phyloP scores from a whole-genome alignment of 2,888 invertebrate genomes.

The Drosophila mettleri region DNA sequence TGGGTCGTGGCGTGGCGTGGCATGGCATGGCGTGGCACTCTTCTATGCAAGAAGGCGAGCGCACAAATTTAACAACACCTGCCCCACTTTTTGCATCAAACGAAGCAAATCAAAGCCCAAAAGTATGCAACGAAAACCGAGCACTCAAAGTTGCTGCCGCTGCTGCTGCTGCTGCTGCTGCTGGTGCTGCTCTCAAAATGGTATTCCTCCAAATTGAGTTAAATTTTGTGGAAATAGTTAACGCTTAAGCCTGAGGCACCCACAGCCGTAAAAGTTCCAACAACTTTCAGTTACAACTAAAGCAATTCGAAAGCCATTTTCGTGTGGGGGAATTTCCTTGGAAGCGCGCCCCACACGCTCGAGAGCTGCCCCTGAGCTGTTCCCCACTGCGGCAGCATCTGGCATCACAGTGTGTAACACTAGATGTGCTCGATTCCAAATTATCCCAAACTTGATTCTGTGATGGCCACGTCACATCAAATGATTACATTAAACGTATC shows the following conservation, averaged over 20 bases:
- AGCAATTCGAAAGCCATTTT: slow-evolving; percentile 56
- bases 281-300: slow-evolving; percentile 53
- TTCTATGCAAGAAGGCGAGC: slow-evolving; percentile 12
- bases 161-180: slow-evolving; percentile 11
- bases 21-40: slow-evolving; percentile 1
- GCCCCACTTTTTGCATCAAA: slow-evolving; percentile 23
- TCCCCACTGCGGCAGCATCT: slow-evolving; percentile 3
- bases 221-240: slow-evolving; percentile 46
- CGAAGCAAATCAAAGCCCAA: slow-evolving; percentile 54
- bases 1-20: background rate
- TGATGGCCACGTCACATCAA: background rate
- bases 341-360: slow-evolving; percentile 7
- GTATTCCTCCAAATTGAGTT: slow-evolving; percentile 49
- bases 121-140: slow-evolving; percentile 57
- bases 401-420: slow-evolving; percentile 5
- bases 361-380: background rate
- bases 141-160: slow-evolving; percentile 24
- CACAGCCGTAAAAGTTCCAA: slow-evolving; percentile 10
- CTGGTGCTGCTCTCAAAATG: slow-evolving; percentile 16
- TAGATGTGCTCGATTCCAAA: slow-evolving; percentile 1
- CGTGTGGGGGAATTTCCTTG: slow-evolving; percentile 8
- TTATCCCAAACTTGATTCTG: background rate
- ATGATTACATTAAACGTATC: background rate
- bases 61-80: slow-evolving; percentile 16
- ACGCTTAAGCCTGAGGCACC: slow-evolving; percentile 10